These are phyloP conservation scores for Canis aureus DNA, from an alignment of 2,113 vertebrate species.

Conservation along the genomic window DNA sequence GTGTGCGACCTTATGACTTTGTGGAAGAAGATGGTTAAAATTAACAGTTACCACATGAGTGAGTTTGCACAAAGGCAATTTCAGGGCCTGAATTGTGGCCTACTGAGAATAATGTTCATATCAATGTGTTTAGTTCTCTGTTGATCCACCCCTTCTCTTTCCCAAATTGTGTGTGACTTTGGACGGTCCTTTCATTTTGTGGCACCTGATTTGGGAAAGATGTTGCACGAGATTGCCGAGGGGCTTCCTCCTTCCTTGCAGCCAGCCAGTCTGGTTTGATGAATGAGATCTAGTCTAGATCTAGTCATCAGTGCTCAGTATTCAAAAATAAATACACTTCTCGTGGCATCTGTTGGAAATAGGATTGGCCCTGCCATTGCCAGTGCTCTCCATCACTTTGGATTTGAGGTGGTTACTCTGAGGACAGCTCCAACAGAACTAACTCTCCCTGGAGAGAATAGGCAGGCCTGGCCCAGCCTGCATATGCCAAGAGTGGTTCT, in stretches of 20 bases:
- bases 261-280: not conserved
- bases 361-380: not conserved
- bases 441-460: not conserved
- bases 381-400: not conserved
- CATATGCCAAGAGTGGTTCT: rapidly evolving
- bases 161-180: not conserved
- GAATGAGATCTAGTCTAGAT: not conserved
- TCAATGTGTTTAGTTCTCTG: not conserved
- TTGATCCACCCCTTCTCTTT: not conserved
- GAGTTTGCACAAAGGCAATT: not conserved
- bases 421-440: not conserved
- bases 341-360: not conserved
- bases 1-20: not conserved
- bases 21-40: not conserved
- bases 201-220: not conserved
- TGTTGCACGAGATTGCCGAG: not conserved
- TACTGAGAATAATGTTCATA: not conserved
- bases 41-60: not conserved
- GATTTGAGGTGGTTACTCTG: not conserved
- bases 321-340: not conserved
- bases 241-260: not conserved
- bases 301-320: not conserved
- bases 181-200: not conserved
- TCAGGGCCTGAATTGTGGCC: not conserved
- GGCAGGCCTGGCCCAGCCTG: not conserved